Conservation (phyloP, 2,797 vertebrate species). For the Prionace glauca region DNA sequence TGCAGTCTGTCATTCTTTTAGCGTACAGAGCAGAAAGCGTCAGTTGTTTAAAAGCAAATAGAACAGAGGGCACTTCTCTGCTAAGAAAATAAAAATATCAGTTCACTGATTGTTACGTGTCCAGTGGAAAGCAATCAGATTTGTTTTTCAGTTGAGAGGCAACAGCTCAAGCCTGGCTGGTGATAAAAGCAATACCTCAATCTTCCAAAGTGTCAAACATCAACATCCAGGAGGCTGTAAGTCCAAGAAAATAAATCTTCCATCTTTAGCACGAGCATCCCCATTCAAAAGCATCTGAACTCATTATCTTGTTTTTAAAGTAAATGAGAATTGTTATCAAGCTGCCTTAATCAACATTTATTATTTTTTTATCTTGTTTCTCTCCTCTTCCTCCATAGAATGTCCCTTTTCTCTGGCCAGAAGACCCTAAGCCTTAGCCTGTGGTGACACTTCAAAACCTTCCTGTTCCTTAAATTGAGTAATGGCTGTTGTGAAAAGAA, state of each 20-base stretch:
- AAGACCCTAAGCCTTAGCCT: background rate
- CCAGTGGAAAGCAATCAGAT: background rate
- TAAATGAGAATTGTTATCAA: background rate
- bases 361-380: too few species aligned
- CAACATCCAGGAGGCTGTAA: background rate
- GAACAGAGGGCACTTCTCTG: background rate
- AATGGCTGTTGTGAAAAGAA: background rate
- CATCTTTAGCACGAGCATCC: background rate
- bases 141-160: conserved; percentile 3
- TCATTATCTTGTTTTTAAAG: background rate
- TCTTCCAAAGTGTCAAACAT: background rate
- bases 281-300: background rate
- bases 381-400: background rate
- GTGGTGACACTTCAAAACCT: background rate
- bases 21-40: background rate
- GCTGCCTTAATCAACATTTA: background rate
- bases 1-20: background rate
- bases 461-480: background rate
- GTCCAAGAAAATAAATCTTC: background rate
- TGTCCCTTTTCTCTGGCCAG: background rate
- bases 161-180: background rate
- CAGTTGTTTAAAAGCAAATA: background rate
- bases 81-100: background rate
- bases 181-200: conserved; percentile 3
- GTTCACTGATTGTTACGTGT: background rate